Evolutionary conservation across 1,140 invertebrate genomes (phyloP), one percentile per base, ranked within the genome.

Genomic region (Ectropis grisescens): DNA sequence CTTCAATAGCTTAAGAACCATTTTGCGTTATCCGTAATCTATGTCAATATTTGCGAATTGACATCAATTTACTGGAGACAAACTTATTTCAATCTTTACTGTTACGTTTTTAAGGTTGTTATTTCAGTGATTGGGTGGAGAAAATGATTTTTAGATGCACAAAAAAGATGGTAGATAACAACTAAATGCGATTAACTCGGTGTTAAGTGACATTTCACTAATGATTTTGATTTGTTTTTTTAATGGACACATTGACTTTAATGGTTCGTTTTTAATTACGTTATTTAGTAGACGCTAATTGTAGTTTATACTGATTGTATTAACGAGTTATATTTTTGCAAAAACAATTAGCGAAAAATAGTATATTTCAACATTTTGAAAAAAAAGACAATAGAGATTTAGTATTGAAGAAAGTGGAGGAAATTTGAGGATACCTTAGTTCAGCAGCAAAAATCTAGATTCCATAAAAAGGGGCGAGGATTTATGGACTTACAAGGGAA

Each of bases 121-220:
- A 34, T 31, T 35, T 5, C 30, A 7, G 22, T 30, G 19, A 28
- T 4, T 5, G 9, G 19, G 19, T 22, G 19, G 24, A 23, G 40
- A 22, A 40, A 43, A 49, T 46, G 41, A 42, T 51, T 47, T 46
- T 41, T 26, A 19, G 46, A 55, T 54, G 55, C 52, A 68, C 64
- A 74, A 72, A n/a, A 69, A 56, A 69, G 62, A 72, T 67, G 39
- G 13, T 29, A 40, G 64, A 62, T 70, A 70, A 51, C 49, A 55
- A 49, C 58, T 56, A 68, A 64, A 69, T 67, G 56, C 65, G 61
- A 78, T 71, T 76, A 71, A 70, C 57, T 48, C 26, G 41, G 32
- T 29, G 50, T 43, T 66, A 70, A 71, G 61, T 67, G 72, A 64
- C 67, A 59, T 50, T 50, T 44, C 52, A 65, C 64, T 71, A 74